A percentile compares a stretch with the other conserved stretches of the same genome.
These are phyloP conservation scores for Diabrotica undecimpunctata DNA, from an alignment of 1,140 invertebrate genomes.

Conservation along the genomic window DNA sequence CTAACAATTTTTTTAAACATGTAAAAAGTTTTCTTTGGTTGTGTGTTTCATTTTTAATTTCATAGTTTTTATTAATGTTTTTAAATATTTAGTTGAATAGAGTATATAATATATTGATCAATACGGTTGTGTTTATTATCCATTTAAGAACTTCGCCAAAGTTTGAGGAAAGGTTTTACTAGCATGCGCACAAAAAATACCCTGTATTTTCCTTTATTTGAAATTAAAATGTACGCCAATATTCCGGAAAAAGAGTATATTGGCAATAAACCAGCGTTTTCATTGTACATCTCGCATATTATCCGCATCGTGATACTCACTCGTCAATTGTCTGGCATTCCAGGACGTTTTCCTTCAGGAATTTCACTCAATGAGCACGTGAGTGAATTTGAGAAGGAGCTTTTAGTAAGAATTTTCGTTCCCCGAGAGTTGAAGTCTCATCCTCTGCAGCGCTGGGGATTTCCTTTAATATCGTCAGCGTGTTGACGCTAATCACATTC, in stretches of 20 bases:
- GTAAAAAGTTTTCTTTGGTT: no score
- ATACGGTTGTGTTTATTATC: no score
- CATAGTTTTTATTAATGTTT: no score
- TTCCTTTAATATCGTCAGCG: constrained; percentile 2
- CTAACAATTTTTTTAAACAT: no score
- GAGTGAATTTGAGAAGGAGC: not conserved
- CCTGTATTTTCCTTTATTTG: no score
- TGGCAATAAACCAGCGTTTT: not conserved
- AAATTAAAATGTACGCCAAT: no score
- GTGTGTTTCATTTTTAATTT: no score
- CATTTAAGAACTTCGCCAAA: no score
- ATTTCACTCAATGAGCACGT: constrained; percentile 2
- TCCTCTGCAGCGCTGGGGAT: not conserved
- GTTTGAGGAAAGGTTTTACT: no score
- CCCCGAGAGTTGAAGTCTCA: not conserved
- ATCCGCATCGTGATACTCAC: not conserved
- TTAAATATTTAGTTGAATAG: no score
- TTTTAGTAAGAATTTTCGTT: not conserved
- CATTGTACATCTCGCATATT: not conserved
- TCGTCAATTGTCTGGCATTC: constrained; percentile 1
- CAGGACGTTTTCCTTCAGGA: not conserved
- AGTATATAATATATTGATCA: no score
- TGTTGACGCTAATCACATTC: constrained; percentile 1
- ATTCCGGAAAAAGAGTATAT: not conserved
- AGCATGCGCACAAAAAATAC: no score